Evolutionary conservation across 2,113 vertebrate species (phyloP).

Genomic region (Cathartes aura): DNA sequence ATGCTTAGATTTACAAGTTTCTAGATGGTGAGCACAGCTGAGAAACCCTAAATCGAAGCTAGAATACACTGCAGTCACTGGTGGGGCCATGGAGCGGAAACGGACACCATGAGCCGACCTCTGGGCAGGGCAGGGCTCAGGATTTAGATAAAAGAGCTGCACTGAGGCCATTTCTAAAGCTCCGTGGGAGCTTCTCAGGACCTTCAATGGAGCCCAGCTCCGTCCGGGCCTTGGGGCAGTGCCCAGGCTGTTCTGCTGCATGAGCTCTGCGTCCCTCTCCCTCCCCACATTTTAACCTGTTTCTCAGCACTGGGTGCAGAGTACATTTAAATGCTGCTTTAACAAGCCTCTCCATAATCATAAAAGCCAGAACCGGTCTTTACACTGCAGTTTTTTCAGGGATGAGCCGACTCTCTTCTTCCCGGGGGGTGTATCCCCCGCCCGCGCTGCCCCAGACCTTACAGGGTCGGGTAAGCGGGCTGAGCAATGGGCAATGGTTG

Average conservation of each 20-base stretch:
- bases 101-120: accelerated
- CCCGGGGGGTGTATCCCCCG: accelerated
- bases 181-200: background rate
- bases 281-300: background rate
- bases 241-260: background rate
- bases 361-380: background rate
- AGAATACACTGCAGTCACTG: background rate
- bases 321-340: background rate
- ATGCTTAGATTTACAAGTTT: background rate
- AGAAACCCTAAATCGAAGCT: background rate
- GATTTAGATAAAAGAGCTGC: background rate
- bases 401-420: background rate
- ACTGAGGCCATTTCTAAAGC: background rate
- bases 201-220: background rate
- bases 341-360: background rate
- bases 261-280: background rate
- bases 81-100: background rate
- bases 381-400: background rate
- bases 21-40: background rate
- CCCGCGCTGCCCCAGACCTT: background rate
- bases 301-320: background rate
- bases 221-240: accelerated
- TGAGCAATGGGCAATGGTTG: accelerated
- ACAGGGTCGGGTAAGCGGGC: background rate
- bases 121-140: background rate